Evolutionary conservation across 1,140 invertebrate species (phyloP).

Genomic region (Eueides isabella): DNA sequence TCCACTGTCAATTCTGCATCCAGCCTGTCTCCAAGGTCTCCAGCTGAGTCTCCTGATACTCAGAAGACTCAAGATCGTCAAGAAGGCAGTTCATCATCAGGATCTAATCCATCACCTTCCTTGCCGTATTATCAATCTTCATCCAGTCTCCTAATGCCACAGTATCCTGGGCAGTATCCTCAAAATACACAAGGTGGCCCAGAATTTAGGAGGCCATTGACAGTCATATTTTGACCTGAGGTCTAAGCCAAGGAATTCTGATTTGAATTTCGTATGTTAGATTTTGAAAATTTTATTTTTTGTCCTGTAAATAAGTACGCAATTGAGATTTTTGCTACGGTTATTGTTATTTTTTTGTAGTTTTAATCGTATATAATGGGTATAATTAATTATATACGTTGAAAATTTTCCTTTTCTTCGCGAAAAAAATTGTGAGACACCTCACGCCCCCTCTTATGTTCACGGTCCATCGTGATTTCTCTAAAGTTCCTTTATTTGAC

Average conservation of each 20-base stretch:
- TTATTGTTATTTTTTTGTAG: constrained; percentile 3
- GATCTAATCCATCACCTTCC: constrained; percentile 85
- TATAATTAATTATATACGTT: neutral
- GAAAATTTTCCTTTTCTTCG: neutral
- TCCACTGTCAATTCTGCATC: constrained; percentile 66
- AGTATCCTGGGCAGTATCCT: constrained; percentile 85
- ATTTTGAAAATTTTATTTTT: constrained; percentile 17
- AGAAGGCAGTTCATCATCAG: constrained; percentile 84
- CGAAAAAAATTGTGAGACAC: neutral
- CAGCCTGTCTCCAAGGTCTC: constrained; percentile 82
- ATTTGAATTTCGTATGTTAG: constrained; percentile 19
- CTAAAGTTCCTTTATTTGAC: constrained; percentile 63
- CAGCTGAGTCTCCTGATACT: constrained; percentile 85
- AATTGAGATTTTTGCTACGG: constrained; percentile 2
- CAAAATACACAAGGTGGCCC: constrained; percentile 77
- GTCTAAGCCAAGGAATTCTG: constrained; percentile 40
- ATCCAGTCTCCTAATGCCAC: constrained; percentile 84
- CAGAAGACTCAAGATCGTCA: constrained; percentile 79
- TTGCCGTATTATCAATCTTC: constrained; percentile 84
- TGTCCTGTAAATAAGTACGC: constrained; percentile 23
- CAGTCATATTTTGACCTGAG: constrained; percentile 94
- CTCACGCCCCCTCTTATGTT: constrained; percentile 13
- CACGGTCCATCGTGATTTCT: constrained; percentile 34
- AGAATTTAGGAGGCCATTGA: constrained; percentile 90
- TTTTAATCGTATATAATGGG: neutral